phyloP scores from a whole-genome alignment of 2,888 invertebrate species.

The Apodemia mormo region DNA sequence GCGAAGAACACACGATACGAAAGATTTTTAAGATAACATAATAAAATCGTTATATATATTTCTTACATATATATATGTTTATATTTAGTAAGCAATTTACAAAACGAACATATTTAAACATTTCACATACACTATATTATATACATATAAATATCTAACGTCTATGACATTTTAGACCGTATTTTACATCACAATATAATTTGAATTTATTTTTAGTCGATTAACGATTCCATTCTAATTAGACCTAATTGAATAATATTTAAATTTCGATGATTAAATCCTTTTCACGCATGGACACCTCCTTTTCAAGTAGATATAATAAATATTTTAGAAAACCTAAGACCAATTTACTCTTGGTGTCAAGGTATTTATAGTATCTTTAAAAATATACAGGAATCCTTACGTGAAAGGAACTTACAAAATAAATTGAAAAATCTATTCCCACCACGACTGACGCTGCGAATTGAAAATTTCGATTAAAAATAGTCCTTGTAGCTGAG shows the following conservation, averaged over 20 bases:
- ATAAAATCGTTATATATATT: neutral
- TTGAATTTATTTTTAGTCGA: slow-evolving; percentile 42
- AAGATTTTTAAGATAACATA: neutral
- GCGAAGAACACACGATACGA: neutral
- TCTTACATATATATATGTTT: neutral
- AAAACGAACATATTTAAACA: neutral
- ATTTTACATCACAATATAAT: slow-evolving; percentile 42
- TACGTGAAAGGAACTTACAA: too few species aligned
- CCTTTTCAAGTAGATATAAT: too few species aligned
- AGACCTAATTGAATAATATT: slow-evolving; percentile 33
- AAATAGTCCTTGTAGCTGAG: too few species aligned
- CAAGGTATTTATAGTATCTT: too few species aligned
- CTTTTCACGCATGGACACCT: too few species aligned
- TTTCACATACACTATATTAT: neutral
- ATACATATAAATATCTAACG: slow-evolving; percentile 23
- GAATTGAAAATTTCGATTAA: too few species aligned
- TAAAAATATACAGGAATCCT: too few species aligned
- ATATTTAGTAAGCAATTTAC: neutral
- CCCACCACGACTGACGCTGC: too few species aligned
- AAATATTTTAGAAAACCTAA: too few species aligned
- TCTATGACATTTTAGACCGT: slow-evolving; percentile 43
- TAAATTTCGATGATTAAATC: too few species aligned
- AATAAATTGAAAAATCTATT: too few species aligned
- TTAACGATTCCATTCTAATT: slow-evolving; percentile 42
- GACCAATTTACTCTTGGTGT: too few species aligned